Base-by-base conservation (phyloP, 2,888 invertebrate genomes). In the Lepidonotus clava region DNA sequence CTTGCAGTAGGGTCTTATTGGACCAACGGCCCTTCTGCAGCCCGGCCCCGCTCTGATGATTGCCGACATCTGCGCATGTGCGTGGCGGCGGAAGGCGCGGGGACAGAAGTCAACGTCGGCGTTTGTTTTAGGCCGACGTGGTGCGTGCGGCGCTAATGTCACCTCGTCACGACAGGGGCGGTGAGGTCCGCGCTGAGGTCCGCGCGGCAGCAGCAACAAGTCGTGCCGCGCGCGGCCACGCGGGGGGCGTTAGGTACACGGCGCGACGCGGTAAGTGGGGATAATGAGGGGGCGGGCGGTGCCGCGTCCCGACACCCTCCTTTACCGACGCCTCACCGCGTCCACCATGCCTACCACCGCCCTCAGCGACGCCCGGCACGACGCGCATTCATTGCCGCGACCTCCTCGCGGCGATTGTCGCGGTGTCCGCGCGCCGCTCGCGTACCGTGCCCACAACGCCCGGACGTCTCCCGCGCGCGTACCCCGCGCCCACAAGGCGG, bases 71-170 rank as follows among this genome's bases (percentile, higher is more conserved):
- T 46, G 46, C 8, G 46, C 8, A 18, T 11, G 46, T 6, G 8
- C 8, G 46, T 18, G 46, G 46, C 46, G 46, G 46, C 8, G 46
- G 8, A 46, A 18, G 46, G 46, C 6, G 46, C 8, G 46, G 46
- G 61, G 61, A 61, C 61, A 61, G 61, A 28, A 61, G 61, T 61
- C 61, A 61, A 61, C 61, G 2, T 11, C 61, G 61, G 21, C 61
- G 61, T 61, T 61, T 61, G 61, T 61, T 61, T 61, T 61, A 61
- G 61, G n/a, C n/a, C n/a, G n/a, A 61, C 61, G 61, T 32, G 61
- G 61, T 24, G 1, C 61, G 61, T 61, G 61, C 61, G 61, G 8
- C 46, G 18, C 46, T 46, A 8, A 18, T 46, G 46, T 46, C 46
- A 46, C 8, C 46, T 8, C 46, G 46, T 46, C 46, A 46, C 8